Evolutionary conservation across 2,888 invertebrate species (phyloP), one percentile per base, ranked within the genome.

Genomic region (Miltochrista miniata): DNA sequence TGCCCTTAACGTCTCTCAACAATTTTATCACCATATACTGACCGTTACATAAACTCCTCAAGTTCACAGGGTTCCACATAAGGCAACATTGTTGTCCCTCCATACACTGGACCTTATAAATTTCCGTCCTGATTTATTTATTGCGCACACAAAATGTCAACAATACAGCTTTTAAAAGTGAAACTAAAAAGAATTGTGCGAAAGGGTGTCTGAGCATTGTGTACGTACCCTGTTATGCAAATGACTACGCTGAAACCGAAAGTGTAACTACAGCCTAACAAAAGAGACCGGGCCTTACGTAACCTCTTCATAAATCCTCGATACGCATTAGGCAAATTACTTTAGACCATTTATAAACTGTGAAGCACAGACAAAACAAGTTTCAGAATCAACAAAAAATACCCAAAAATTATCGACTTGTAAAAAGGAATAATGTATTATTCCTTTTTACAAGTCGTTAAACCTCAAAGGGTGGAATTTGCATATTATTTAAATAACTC

Each of bases 201-300:
- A 84, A 88, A 84, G 86, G 87, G 86, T 84, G 79, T 75, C 77
- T 79, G 69, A 68, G 79, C 67, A 82, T 90, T 90, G 86, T 89
- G 58, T 59, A 47, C 64, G 65, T 68, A 74, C 82, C 87, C 87
- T 81, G 81, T 89, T 90, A 91, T 91, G 90, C 85, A 88, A 90
- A 91, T 90, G 68, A 83, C 78, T 90, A 84, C 84, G 65, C 86
- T 90, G 90, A 91, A 90, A 90, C 87, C 83, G 89, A 91, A 85
- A 90, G 90, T 87, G 81, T 76, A 74, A 59, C 68, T 64, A 51
- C 65, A 56, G 48, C 41, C 54, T 59, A 64, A 86, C 85, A 88
- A 88, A 76, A 72, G 44, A 35, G 76, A 56, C 57, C 64, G 59
- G 64, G 68, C 60, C 72, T 87, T 85, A 78, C 82, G 79, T 81